Evolutionary conservation across 2,888 invertebrate species (phyloP).

Genomic region (Tetranychus truncatus): DNA sequence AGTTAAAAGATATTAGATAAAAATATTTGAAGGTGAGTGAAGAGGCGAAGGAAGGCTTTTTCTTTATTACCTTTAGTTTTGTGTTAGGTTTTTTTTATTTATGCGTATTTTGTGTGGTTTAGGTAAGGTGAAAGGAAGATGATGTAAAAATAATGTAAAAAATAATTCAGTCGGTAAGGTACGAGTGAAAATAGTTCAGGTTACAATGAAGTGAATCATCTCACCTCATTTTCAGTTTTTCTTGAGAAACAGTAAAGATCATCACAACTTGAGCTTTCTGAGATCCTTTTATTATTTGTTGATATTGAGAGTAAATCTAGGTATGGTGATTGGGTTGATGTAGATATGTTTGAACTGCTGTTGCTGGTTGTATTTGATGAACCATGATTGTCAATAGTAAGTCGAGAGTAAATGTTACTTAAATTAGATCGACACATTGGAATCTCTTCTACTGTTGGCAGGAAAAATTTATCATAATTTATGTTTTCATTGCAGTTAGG

Average conservation of each 20-base stretch:
- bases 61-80: no score
- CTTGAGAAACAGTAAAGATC: neutral
- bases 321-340: neutral
- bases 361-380: neutral
- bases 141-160: no score
- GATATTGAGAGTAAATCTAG: neutral
- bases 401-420: neutral
- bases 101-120: no score
- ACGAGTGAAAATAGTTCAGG: no score
- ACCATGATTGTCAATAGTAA: neutral
- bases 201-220: no score
- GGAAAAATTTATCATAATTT: neutral
- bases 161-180: no score
- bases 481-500: neutral
- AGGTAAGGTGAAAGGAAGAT: no score
- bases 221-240: no score
- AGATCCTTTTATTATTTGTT: neutral
- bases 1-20: no score
- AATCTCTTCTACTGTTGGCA: constrained; percentile 6
- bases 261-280: constrained; percentile 4
- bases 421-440: neutral
- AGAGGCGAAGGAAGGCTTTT: no score
- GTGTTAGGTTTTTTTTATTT: no score
- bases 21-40: no score
- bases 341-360: neutral